Evolutionary conservation across 1,140 invertebrate species (phyloP).

Genomic region (Helicoverpa zea): DNA sequence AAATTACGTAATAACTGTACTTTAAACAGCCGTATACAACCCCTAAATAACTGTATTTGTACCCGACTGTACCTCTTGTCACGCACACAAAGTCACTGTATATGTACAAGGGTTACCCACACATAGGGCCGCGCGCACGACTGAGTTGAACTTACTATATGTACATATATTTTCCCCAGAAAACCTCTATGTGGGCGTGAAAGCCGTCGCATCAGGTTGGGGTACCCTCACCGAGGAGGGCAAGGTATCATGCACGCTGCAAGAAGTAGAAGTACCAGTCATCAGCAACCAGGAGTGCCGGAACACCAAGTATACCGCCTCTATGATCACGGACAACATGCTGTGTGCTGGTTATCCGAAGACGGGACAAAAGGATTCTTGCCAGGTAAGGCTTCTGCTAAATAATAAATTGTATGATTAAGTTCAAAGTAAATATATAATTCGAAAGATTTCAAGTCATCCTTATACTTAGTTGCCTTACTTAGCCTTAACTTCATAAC

Average conservation of each 20-base stretch:
- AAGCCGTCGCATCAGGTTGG: conserved; percentile 94
- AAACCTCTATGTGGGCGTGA: conserved; percentile 89
- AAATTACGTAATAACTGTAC: too few relatives aligned
- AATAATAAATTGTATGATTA: not conserved
- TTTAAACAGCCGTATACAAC: too few relatives aligned
- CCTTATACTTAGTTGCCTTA: not conserved
- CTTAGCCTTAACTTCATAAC: too few relatives aligned
- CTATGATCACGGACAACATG: conserved; percentile 95
- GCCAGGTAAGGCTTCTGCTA: conserved; percentile 88
- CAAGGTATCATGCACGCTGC: conserved; percentile 92
- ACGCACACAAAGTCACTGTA: too few relatives aligned
- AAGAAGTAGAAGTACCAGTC: conserved; percentile 94
- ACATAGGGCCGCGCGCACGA: too few relatives aligned
- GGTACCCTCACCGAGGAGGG: conserved; percentile 94
- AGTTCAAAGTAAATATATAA: not conserved
- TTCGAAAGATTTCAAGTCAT: not conserved
- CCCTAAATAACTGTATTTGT: too few relatives aligned
- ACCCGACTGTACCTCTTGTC: too few relatives aligned
- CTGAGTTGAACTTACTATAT: too few relatives aligned
- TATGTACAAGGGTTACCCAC: too few relatives aligned
- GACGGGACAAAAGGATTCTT: conserved; percentile 93
- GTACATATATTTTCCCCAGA: conserved; percentile 85
- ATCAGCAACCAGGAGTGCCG: conserved; percentile 92
- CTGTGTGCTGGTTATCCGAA: conserved; percentile 93
- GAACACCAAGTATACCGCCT: conserved; percentile 92